Evolutionary conservation across 2,797 vertebrate genomes (phyloP), one percentile per base, ranked within the genome.

Genomic region (Phalloptychus januarius): DNA sequence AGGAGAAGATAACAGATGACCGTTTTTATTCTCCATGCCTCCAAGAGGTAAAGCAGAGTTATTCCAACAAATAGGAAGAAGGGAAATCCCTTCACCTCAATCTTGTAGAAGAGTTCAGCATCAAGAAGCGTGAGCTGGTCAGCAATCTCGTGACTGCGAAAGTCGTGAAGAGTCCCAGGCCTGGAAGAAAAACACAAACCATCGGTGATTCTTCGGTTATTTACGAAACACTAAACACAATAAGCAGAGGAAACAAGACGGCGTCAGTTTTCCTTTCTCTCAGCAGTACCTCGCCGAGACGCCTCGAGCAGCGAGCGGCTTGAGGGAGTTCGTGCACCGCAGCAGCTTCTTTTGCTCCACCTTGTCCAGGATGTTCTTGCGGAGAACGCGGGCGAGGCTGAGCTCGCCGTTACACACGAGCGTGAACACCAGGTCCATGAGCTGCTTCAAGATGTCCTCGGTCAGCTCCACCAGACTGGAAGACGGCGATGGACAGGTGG

Each of bases 111-210:
- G 75, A 99, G 97, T 73, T 99, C 98, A 0, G 98, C 98, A 0
- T 99, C 98, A 1, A 99, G 95, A 58, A 99, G 96, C 0, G 98
- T 99, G 87, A 99, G 96, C 95, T 99, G 98, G 90, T 99, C 98
- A 0, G 98, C 98, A 11, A 99, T 96, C 87, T 99, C 98, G 5
- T 99, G 98, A 87, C 98, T 99, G 87, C 98, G 98, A 86, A 99
- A 99, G 90, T 99, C 98, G 1, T 99, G 98, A 63, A 99, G 95
- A 0, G 98, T 99, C 42, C 98, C 98, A 0, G 98, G 98, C 92
- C 98, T 99, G 94, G 7, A 56, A 72, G 76, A 76, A 88, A 88
- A 15, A 84, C 72, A 86, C 25, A 79, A 40, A 79, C 67, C 38
- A 16, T 69, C 38, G 42, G 12, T n/a, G n/a, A n/a, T n/a, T n/a